Percentiles rank a stretch among this genome's conserved stretches.
Conservation (phyloP, 2,888 invertebrate genomes). For the Lochmaea capreae region DNA sequence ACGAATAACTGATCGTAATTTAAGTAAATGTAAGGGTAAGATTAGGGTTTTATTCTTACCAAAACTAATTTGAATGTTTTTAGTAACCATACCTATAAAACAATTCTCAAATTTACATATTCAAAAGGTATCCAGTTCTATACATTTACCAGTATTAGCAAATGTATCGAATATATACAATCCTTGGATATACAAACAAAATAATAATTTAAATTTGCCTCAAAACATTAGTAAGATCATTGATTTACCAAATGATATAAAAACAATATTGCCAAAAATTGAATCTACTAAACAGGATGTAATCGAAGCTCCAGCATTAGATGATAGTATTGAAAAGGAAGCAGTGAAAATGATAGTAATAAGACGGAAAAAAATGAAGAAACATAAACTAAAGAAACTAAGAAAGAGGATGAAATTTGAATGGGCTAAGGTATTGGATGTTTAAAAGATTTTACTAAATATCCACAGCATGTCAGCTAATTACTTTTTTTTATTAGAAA, state of each 20-base stretch:
- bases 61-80: constrained; percentile 11
- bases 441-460: neutral
- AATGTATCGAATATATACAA: constrained; percentile 42
- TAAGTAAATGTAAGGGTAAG: constrained; percentile 9
- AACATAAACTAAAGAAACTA: constrained; percentile 84
- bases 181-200: constrained; percentile 59
- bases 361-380: constrained; percentile 86
- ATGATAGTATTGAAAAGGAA: constrained; percentile 71
- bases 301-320: constrained; percentile 54
- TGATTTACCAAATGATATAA: constrained; percentile 56
- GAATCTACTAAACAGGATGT: constrained; percentile 46
- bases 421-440: constrained; percentile 73
- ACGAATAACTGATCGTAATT: constrained; percentile 15
- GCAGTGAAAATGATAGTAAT: constrained; percentile 82
- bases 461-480: neutral
- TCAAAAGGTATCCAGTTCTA: constrained; percentile 25
- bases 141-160: constrained; percentile 19
- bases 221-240: constrained; percentile 45
- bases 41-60: neutral
- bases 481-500: constrained; percentile 64
- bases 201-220: constrained; percentile 56
- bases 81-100: constrained; percentile 12
- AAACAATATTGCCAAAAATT: constrained; percentile 50
- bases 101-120: constrained; percentile 28
- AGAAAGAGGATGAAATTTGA: constrained; percentile 82